phyloP scores from a whole-genome alignment of 2,797 vertebrate species.

The Chaetophractus vellerosus region DNA sequence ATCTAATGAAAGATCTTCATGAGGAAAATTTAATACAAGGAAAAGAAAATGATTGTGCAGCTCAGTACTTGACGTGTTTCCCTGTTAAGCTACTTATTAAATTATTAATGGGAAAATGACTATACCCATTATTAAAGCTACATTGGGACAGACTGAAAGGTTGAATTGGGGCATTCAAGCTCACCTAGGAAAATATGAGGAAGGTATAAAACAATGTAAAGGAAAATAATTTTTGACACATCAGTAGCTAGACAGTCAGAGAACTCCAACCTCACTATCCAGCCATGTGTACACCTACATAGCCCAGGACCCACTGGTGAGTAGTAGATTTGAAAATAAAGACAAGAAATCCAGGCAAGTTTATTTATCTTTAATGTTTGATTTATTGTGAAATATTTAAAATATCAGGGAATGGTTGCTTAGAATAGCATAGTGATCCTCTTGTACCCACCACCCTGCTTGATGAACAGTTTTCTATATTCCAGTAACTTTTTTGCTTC shows the following conservation, averaged over 20 bases:
- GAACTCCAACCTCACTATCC: background rate
- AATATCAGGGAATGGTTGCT: background rate
- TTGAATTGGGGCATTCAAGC: background rate
- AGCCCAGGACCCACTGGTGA: background rate
- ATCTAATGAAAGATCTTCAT: background rate
- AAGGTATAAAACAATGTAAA: background rate
- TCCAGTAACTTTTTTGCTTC: background rate
- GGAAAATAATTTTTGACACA: background rate
- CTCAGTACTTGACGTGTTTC: background rate
- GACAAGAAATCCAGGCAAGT: background rate
- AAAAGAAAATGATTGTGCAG: background rate
- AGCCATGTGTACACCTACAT: background rate
- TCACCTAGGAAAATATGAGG: background rate
- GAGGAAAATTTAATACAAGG: background rate
- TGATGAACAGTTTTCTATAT: background rate
- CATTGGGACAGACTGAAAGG: background rate
- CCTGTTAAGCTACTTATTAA: background rate
- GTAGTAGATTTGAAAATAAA: background rate
- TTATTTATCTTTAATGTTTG: background rate
- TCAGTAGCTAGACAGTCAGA: background rate
- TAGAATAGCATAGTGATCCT: background rate
- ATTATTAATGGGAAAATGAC: background rate
- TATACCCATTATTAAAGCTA: background rate
- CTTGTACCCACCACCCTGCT: background rate
- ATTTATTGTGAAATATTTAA: slow-evolving; percentile 45